Evolutionary conservation across 2,113 vertebrate species (phyloP).

Genomic region (Hemibates koningsi): DNA sequence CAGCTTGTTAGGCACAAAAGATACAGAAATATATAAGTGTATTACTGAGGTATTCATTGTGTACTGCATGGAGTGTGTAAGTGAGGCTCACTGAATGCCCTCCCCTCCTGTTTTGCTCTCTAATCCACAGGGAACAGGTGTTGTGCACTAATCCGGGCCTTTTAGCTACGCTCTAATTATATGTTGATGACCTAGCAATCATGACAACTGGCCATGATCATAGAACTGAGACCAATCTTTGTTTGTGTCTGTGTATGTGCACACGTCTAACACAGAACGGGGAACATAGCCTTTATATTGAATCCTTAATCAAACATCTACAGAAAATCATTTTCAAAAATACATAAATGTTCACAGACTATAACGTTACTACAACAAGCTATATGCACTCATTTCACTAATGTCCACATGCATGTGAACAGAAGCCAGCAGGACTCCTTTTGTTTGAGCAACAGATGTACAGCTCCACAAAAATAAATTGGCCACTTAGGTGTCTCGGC

Average conservation of each 20-base stretch:
- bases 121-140: slow-evolving; percentile 68
- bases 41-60: not conserved
- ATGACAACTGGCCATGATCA: slow-evolving; percentile 6
- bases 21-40: not conserved
- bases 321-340: not conserved
- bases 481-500: not conserved
- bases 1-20: not conserved
- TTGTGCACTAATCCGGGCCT: slow-evolving; percentile 56
- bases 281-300: not conserved
- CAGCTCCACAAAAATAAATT: slow-evolving; percentile 13
- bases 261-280: not conserved
- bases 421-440: not conserved
- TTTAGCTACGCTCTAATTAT: slow-evolving; percentile 59
- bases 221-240: not conserved
- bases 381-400: not conserved
- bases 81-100: not conserved
- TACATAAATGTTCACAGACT: not conserved
- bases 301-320: not conserved
- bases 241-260: not conserved
- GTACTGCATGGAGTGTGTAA: not conserved
- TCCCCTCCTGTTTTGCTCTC: slow-evolving; percentile 4
- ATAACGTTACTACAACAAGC: not conserved
- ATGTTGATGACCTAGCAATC: slow-evolving; percentile 59
- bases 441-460: slow-evolving; percentile 11
- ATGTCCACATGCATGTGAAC: not conserved